These are phyloP conservation scores for Indicator indicator DNA, from an alignment of 2,113 vertebrate species.

Conservation along the genomic window DNA sequence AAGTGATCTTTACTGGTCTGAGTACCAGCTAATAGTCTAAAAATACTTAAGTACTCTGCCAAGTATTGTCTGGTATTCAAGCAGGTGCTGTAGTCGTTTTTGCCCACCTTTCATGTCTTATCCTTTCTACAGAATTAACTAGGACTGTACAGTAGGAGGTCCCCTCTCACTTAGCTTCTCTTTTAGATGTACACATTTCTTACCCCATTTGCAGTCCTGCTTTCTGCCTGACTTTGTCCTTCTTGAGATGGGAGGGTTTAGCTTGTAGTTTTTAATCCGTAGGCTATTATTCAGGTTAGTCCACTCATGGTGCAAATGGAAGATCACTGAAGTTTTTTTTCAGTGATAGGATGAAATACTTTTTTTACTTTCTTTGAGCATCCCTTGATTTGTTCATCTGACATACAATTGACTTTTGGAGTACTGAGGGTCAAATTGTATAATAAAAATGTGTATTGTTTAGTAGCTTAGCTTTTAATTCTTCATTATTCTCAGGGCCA, in stretches of 20 bases:
- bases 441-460: neutral
- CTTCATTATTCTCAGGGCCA: neutral
- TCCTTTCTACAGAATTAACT: neutral
- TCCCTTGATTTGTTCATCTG: neutral
- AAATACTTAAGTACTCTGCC: neutral
- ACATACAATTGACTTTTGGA: neutral
- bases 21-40: neutral
- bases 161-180: neutral
- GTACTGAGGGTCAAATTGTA: neutral
- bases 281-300: neutral
- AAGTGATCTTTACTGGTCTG: neutral
- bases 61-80: neutral
- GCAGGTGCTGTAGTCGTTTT: neutral
- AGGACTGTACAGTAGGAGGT: accelerated
- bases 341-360: neutral
- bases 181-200: neutral
- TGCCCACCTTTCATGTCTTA: neutral
- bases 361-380: neutral
- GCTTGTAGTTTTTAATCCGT: neutral
- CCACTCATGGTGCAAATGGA: neutral
- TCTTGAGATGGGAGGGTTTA: neutral
- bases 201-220: neutral
- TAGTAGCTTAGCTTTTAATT: neutral
- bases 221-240: neutral
- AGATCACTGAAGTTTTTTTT: neutral